phyloP scores from a whole-genome alignment of 2,888 invertebrate species.

The Lomographa bimaculata region DNA sequence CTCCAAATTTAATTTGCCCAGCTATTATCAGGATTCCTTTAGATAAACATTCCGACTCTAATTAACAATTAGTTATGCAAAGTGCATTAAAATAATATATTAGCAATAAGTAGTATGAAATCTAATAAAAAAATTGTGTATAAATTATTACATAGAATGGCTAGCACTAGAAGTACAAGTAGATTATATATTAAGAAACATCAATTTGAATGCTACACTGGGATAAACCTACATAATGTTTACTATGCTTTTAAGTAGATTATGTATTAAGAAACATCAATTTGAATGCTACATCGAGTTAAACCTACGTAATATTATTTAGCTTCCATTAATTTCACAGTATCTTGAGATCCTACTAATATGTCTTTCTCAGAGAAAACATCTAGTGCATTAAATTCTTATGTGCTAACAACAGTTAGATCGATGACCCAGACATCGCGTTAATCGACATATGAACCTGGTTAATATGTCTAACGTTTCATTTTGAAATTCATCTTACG shows the following conservation, averaged over 20 bases:
- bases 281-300: no score
- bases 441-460: not conserved
- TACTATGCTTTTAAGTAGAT: no score
- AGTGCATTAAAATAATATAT: conserved; percentile 15
- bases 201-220: no score
- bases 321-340: conserved; percentile 4
- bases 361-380: conserved; percentile 12
- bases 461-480: conserved; percentile 49
- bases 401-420: conserved; percentile 10
- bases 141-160: not conserved
- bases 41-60: no score
- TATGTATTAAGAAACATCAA: no score
- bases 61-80: no score
- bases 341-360: conserved; percentile 13
- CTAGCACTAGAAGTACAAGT: conserved; percentile 7
- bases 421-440: conserved; percentile 8
- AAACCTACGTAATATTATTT: no score
- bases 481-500: conserved; percentile 67
- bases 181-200: no score
- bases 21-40: no score
- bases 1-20: no score
- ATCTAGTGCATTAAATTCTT: conserved; percentile 23
- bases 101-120: not conserved
- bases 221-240: no score
- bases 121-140: conserved; percentile 1